phyloP scores from a whole-genome alignment of 2,888 invertebrate species.

The Pheosia tremula region DNA sequence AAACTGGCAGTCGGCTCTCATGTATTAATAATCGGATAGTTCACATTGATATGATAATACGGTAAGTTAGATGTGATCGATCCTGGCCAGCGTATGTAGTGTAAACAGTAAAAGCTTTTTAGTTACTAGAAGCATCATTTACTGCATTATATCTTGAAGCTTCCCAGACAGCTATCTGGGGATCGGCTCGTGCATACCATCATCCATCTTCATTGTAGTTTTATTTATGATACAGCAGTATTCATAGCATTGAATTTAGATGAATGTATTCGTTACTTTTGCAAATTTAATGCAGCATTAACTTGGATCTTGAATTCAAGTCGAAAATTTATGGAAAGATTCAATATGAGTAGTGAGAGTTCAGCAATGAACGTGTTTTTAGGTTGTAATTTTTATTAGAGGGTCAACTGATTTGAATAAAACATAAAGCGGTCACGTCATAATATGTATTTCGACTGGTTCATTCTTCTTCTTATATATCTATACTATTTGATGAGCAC shows the following conservation, averaged over 20 bases:
- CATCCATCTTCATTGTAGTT: conserved; percentile 74
- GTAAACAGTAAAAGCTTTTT: conserved; percentile 70
- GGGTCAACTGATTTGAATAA: no score
- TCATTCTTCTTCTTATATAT: background rate
- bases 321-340: conserved; percentile 18
- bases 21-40: conserved; percentile 67
- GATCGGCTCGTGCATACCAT: conserved; percentile 60
- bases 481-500: background rate
- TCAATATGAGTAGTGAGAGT: conserved; percentile 19
- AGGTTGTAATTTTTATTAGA: no score
- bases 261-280: conserved; percentile 54
- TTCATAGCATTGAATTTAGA: conserved; percentile 64
- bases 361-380: conserved; percentile 16
- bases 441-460: background rate
- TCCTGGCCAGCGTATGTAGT: conserved; percentile 68
- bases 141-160: conserved; percentile 62
- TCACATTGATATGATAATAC: conserved; percentile 70
- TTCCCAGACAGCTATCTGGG: conserved; percentile 65
- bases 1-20: conserved; percentile 55
- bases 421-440: no score
- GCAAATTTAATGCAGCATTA: conserved; percentile 38
- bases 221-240: conserved; percentile 60
- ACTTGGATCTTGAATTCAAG: conserved; percentile 28
- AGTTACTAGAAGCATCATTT: conserved; percentile 75
- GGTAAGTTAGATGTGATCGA: conserved; percentile 79